phyloP scores from a whole-genome alignment of 1,140 invertebrate species.

The Hypsibius dujardini region DNA sequence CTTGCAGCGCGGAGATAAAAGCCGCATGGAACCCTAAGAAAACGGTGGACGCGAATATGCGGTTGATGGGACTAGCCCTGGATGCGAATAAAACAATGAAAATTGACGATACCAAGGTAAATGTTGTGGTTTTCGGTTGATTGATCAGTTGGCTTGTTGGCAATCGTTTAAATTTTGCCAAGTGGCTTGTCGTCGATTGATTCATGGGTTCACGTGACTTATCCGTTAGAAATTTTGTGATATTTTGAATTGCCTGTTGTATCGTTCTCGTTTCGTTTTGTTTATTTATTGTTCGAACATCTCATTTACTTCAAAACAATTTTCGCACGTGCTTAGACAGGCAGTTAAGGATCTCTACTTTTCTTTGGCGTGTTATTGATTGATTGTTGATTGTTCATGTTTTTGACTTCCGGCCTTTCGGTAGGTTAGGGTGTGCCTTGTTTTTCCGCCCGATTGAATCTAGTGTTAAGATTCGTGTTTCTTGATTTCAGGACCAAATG shows the following conservation, averaged over 20 bases:
- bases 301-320: too few relatives aligned
- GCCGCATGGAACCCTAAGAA: slow-evolving; percentile 51
- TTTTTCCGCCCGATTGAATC: too few relatives aligned
- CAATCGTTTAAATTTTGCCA: too few relatives aligned
- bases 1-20: slow-evolving; percentile 49
- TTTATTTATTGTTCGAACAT: too few relatives aligned
- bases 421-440: too few relatives aligned
- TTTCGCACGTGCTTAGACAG: too few relatives aligned
- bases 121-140: slow-evolving; percentile 29
- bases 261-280: not conserved
- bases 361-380: not conserved
- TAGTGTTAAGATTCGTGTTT: too few relatives aligned
- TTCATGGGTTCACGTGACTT: slow-evolving; percentile 23
- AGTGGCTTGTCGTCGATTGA: not conserved
- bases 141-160: too few relatives aligned
- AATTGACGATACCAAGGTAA: slow-evolving; percentile 45
- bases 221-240: slow-evolving; percentile 32
- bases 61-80: slow-evolving; percentile 58
- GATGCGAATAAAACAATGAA: slow-evolving; percentile 53
- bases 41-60: slow-evolving; percentile 49
- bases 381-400: not conserved
- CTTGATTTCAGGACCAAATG: too few relatives aligned
- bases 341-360: not conserved
- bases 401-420: too few relatives aligned
- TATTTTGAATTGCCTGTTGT: slow-evolving; percentile 22